Percentiles rank a stretch among this genome's conserved stretches.
These are phyloP conservation scores for Chrysolina haemoptera DNA, from an alignment of 2,888 invertebrate species.

Conservation along the genomic window DNA sequence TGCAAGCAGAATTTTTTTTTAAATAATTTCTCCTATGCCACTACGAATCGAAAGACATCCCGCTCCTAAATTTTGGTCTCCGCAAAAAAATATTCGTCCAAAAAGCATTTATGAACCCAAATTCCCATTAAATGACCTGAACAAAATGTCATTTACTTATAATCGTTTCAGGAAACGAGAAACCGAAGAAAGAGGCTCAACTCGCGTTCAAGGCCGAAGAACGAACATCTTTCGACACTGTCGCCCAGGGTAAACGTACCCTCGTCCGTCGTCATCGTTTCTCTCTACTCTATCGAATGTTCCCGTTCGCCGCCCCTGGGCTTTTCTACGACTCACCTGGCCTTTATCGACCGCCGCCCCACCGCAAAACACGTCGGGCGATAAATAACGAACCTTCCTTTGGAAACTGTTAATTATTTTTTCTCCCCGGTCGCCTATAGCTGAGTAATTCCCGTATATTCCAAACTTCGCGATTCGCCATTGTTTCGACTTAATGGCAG, in stretches of 20 bases:
- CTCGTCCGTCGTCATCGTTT: slow-evolving; percentile 7
- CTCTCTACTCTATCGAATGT: slow-evolving; percentile 13
- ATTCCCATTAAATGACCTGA: no score
- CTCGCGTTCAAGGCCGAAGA: background rate
- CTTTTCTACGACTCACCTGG: slow-evolving; percentile 63
- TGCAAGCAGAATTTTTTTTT: no score
- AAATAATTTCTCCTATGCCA: no score
- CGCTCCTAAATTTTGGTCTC: no score
- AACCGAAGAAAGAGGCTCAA: background rate
- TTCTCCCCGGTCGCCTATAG: slow-evolving; percentile 24
- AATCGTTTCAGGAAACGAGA: background rate
- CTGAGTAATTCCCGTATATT: slow-evolving; percentile 26
- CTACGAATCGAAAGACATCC: no score
- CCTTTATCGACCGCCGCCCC: slow-evolving; percentile 62
- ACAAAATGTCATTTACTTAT: background rate
- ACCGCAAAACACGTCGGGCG: slow-evolving; percentile 46
- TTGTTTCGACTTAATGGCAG: slow-evolving; percentile 17
- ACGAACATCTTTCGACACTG: slow-evolving; percentile 8
- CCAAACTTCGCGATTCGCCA: slow-evolving; percentile 13
- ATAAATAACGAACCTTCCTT: slow-evolving; percentile 62
- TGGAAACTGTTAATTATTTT: slow-evolving; percentile 39
- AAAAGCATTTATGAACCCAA: no score
- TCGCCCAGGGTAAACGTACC: slow-evolving; percentile 7
- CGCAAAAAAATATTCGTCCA: no score
- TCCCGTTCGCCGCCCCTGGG: slow-evolving; percentile 39